phyloP scores from a whole-genome alignment of 2,888 invertebrate genomes.

The Cephus sareptanus region DNA sequence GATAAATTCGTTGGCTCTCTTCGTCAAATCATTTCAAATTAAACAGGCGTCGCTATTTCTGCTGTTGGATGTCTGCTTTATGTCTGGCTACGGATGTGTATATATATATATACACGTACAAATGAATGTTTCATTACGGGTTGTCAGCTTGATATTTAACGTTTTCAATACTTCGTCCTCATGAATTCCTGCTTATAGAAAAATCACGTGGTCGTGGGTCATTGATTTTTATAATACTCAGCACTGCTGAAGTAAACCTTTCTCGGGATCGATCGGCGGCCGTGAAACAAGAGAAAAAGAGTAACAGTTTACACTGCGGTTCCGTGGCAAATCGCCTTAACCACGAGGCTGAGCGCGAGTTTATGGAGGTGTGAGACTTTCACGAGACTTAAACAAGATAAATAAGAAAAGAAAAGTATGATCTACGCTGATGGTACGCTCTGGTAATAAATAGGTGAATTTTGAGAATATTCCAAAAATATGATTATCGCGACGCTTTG shows the following conservation, averaged over 20 bases:
- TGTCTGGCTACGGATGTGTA: neutral
- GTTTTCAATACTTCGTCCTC: neutral
- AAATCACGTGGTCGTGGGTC: neutral
- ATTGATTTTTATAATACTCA: neutral
- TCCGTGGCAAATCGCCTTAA: conserved; percentile 34
- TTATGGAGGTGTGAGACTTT: conserved; percentile 8
- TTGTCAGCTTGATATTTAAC: neutral
- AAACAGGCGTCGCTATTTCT: neutral
- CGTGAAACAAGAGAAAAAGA: neutral
- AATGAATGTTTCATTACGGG: neutral
- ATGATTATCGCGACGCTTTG: neutral
- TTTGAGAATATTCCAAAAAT: neutral
- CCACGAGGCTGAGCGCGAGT: conserved; percentile 29
- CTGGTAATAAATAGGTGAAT: neutral
- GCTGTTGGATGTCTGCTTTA: neutral
- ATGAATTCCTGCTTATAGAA: neutral
- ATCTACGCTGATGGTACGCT: neutral
- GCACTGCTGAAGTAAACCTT: neutral
- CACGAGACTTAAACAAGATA: neutral
- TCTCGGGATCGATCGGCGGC: neutral
- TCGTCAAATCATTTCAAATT: neutral
- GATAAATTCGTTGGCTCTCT: neutral
- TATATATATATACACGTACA: too few species aligned
- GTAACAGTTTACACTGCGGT: conserved; percentile 38
- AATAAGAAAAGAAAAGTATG: neutral